Percentiles rank a stretch among this genome's conserved stretches.
These are phyloP conservation scores for Apotomis betuletana DNA, from an alignment of 2,888 invertebrate genomes.

Conservation along the genomic window DNA sequence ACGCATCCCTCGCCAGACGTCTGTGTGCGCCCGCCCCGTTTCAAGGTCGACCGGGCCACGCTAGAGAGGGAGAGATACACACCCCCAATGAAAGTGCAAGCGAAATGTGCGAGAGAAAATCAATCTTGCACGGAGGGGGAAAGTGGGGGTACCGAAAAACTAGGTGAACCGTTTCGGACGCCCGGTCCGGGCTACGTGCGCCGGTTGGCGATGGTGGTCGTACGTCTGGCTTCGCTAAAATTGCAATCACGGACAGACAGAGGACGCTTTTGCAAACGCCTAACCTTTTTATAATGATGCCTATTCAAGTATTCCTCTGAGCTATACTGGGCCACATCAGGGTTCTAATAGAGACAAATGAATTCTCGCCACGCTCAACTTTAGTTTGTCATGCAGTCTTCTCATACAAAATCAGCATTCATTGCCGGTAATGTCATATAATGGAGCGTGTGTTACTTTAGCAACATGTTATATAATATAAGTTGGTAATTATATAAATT, in stretches of 20 bases:
- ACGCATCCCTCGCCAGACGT: constrained; percentile 64
- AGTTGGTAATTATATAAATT: not conserved
- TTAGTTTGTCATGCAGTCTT: constrained; percentile 4
- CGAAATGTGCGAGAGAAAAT: constrained; percentile 80
- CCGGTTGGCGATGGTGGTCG: constrained; percentile 50
- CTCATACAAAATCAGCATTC: constrained; percentile 11
- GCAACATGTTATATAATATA: constrained; percentile 6
- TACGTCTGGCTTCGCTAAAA: constrained; percentile 36
- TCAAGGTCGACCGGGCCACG: constrained; percentile 78
- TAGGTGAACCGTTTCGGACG: constrained; percentile 76
- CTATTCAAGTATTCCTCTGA: constrained; percentile 29
- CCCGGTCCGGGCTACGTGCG: constrained; percentile 58
- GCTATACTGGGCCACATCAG: constrained; percentile 17
- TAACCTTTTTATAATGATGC: constrained; percentile 22
- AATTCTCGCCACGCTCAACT: constrained; percentile 34
- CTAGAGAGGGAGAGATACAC: constrained; percentile 65
- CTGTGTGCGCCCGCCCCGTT: constrained; percentile 68
- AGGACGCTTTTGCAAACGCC: constrained; percentile 9
- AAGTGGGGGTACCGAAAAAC: constrained; percentile 66
- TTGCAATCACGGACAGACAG: constrained; percentile 37
- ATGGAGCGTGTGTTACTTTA: constrained; percentile 1
- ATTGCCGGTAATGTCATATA: not conserved
- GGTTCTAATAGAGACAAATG: constrained; percentile 26
- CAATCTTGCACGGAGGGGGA: constrained; percentile 79
- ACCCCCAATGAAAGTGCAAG: constrained; percentile 77